These are phyloP conservation scores for Tipula unca DNA, from an alignment of 2,888 invertebrate genomes.

Conservation along the genomic window DNA sequence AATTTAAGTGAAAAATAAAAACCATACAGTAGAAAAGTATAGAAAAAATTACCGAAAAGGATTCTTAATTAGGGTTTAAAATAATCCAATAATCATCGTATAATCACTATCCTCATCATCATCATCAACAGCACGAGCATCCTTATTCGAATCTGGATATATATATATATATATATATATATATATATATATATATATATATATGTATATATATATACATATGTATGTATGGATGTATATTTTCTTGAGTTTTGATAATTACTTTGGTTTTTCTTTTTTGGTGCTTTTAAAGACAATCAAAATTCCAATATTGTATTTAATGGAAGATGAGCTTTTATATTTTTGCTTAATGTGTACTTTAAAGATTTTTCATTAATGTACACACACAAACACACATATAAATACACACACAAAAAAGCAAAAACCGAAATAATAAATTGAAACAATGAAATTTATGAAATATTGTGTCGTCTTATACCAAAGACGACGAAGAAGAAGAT, in stretches of 20 bases:
- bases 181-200: no score
- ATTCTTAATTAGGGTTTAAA: not conserved
- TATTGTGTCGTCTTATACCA: not conserved
- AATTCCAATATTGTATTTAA: not conserved
- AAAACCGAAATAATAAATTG: not conserved
- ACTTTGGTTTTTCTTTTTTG: not conserved
- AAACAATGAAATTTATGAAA: not conserved
- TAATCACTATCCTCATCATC: conserved; percentile 3
- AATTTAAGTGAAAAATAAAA: no score
- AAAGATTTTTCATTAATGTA: not conserved
- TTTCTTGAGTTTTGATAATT: not conserved
- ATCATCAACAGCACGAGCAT: not conserved
- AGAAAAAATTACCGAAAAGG: not conserved
- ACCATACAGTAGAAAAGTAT: not conserved
- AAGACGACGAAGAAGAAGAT: not conserved
- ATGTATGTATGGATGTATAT: no score
- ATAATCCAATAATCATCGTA: not conserved
- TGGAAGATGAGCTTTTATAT: not conserved
- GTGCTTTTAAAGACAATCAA: not conserved
- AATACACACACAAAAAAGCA: no score
- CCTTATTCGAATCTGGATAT: not conserved
- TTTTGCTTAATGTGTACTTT: not conserved
- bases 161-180: no score
- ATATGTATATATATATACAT: no score
- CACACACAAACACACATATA: not conserved